phyloP scores from a whole-genome alignment of 2,797 vertebrate species.

The Caiman crocodilus region DNA sequence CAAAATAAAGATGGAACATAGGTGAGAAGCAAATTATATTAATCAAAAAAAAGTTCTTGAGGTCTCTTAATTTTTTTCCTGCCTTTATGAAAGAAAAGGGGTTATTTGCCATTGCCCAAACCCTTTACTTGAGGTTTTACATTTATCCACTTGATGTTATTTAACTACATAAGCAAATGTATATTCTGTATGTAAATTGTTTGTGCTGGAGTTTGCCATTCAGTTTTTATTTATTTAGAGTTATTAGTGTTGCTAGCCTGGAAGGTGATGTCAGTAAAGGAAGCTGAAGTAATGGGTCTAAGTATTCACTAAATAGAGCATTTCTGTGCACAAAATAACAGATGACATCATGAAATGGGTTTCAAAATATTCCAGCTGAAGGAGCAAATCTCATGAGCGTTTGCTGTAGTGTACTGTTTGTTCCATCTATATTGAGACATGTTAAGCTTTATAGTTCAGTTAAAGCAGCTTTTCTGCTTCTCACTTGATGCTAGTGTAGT shows the following conservation, averaged over 20 bases:
- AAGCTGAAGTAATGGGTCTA: not conserved
- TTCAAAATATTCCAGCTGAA: not conserved
- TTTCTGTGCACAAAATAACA: not conserved
- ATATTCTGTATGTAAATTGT: too few relatives aligned
- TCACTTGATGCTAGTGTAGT: not conserved
- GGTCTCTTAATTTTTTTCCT: not conserved
- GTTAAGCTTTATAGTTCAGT: not conserved
- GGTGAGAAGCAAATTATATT: not conserved
- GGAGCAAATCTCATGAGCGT: not conserved
- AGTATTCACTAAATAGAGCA: not conserved
- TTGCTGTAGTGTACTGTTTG: not conserved
- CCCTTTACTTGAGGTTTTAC: not conserved
- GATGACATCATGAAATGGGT: not conserved
- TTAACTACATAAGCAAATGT: not conserved
- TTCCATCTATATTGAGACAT: not conserved
- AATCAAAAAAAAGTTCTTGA: not conserved
- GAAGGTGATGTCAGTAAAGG: not conserved
- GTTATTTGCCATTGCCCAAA: not conserved
- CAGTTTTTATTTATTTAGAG: not conserved
- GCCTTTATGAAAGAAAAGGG: not conserved
- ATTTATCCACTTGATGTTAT: not conserved
- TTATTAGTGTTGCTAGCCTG: not conserved
- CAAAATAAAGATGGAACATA: not conserved
- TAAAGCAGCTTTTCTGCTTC: not conserved
- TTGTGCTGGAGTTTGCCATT: too few relatives aligned